Conservation (phyloP, 2,797 vertebrate genomes). For the Miichthys miiuy region DNA sequence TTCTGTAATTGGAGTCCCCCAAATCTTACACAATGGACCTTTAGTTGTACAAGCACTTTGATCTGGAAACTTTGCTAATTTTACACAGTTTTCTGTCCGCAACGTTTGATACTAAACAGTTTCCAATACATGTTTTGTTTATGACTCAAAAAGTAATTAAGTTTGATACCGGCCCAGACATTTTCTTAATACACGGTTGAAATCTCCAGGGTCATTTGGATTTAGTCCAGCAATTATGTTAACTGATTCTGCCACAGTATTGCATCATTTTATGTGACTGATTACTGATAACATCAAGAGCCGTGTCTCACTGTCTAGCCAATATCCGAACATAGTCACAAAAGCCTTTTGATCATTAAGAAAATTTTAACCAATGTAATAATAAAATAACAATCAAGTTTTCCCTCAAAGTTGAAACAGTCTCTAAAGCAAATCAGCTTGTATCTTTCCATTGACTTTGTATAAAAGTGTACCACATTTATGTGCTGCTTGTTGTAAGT, state of each 20-base stretch:
- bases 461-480: neutral
- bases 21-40: too few relatives aligned
- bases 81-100: neutral
- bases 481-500: neutral
- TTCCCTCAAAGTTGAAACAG: slow-evolving; percentile 6
- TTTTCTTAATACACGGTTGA: neutral
- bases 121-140: neutral
- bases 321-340: slow-evolving; percentile 7
- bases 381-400: slow-evolving; percentile 6
- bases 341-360: neutral
- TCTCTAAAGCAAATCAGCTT: slow-evolving; percentile 8
- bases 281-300: slow-evolving; percentile 3
- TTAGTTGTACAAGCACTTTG: neutral
- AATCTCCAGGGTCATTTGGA: neutral
- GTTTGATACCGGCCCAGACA: neutral
- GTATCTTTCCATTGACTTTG: slow-evolving; percentile 1
- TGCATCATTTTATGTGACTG: slow-evolving; percentile 2
- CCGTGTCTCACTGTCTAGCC: slow-evolving; percentile 13
- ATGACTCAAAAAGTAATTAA: neutral
- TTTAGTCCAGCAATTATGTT: neutral
- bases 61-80: neutral
- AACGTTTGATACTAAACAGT: neutral
- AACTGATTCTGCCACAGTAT: slow-evolving; percentile 16
- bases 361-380: neutral
- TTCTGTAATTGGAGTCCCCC: too few relatives aligned